Percentiles rank a stretch among this genome's conserved stretches.
These are phyloP conservation scores for Leuctra nigra DNA, from an alignment of 2,888 invertebrate species.

Conservation along the genomic window DNA sequence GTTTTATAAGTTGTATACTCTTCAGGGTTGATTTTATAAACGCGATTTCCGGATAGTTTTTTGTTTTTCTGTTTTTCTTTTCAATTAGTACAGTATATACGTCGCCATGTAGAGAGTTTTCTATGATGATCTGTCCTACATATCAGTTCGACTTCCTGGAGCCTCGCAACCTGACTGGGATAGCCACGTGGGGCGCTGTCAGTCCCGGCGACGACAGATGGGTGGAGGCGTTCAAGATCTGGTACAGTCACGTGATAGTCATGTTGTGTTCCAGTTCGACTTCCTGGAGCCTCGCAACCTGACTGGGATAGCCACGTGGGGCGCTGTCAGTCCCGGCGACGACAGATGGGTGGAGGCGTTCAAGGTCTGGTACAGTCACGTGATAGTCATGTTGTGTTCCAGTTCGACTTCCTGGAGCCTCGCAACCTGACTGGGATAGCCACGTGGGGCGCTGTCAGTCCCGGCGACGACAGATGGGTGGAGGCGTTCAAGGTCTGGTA, in stretches of 20 bases:
- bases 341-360: constrained; percentile 70
- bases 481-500: constrained; percentile 65
- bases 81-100: too few relatives aligned
- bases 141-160: constrained; percentile 73
- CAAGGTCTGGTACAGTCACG: constrained; percentile 65
- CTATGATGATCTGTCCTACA: too few relatives aligned
- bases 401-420: constrained; percentile 71
- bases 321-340: constrained; percentile 49
- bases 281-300: constrained; percentile 67
- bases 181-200: constrained; percentile 53
- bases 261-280: constrained; percentile 54
- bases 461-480: constrained; percentile 71
- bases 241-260: constrained; percentile 69
- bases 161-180: constrained; percentile 68
- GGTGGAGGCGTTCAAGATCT: constrained; percentile 66
- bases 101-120: too few relatives aligned
- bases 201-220: constrained; percentile 68
- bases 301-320: constrained; percentile 68
- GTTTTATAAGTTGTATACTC: too few relatives aligned
- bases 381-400: too few relatives aligned
- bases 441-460: constrained; percentile 50
- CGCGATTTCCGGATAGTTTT: too few relatives aligned
- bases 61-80: too few relatives aligned
- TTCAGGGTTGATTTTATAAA: too few relatives aligned
- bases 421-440: constrained; percentile 71